Evolutionary conservation across 2,113 vertebrate species (phyloP).

Genomic region (Struthio camelus): DNA sequence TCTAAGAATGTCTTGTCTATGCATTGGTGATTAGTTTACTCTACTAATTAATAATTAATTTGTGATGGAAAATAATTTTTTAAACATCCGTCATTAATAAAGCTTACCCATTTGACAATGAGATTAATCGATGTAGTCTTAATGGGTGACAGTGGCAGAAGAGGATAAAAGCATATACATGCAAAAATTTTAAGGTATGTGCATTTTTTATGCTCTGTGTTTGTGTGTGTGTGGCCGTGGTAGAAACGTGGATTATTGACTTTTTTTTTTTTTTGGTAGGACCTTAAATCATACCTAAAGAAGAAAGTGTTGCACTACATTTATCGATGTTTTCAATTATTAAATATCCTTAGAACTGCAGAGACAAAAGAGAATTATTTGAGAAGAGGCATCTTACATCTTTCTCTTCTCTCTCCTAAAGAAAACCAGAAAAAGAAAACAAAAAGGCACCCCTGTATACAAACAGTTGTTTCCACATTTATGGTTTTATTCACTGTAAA

Average conservation of each 20-base stretch:
- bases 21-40: background rate
- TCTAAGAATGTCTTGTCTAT: background rate
- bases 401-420: background rate
- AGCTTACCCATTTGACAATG: background rate
- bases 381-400: background rate
- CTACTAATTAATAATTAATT: background rate
- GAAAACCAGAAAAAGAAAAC: background rate
- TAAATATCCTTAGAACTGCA: too few relatives aligned
- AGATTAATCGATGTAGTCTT: background rate
- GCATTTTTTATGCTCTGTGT: background rate
- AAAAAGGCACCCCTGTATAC: background rate
- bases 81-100: background rate
- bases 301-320: background rate
- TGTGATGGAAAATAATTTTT: background rate
- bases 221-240: background rate
- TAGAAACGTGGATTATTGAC: background rate
- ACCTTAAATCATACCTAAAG: background rate
- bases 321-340: background rate
- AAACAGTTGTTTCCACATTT: background rate
- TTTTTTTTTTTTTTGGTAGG: background rate
- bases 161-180: background rate
- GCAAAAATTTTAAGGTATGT: too few relatives aligned
- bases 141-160: background rate
- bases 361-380: background rate
- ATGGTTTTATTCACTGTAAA: rapidly evolving